These are phyloP conservation scores for Clivina fossor DNA, from an alignment of 2,888 invertebrate genomes.

Conservation along the genomic window DNA sequence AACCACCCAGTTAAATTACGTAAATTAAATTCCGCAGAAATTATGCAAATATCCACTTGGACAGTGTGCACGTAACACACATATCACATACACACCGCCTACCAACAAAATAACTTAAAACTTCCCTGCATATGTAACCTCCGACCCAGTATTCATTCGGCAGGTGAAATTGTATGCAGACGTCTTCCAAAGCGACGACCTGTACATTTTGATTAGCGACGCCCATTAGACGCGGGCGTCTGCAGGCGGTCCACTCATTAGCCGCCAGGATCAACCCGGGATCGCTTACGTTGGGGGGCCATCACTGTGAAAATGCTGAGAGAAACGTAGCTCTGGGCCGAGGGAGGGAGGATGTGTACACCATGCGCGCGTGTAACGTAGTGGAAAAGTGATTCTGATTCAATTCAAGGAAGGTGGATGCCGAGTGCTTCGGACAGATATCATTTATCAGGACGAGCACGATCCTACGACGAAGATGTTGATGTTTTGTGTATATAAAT, in stretches of 20 bases:
- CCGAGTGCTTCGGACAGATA: constrained; percentile 48
- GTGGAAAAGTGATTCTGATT: neutral
- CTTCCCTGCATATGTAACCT: no score
- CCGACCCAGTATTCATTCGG: constrained; percentile 7
- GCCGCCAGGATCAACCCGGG: constrained; percentile 36
- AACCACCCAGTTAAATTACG: no score
- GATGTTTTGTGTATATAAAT: no score
- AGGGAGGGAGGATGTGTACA: neutral
- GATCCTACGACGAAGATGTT: no score
- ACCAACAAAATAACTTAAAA: no score
- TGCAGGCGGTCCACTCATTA: constrained; percentile 45
- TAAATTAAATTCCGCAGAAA: no score
- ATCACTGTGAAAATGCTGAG: constrained; percentile 34
- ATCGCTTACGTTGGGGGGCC: constrained; percentile 47
- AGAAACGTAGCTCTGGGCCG: neutral
- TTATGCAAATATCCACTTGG: no score
- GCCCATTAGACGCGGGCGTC: constrained; percentile 19
- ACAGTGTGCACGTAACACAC: no score
- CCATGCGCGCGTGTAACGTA: neutral
- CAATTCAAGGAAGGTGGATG: no score
- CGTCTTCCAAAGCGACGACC: no score
- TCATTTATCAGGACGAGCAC: constrained; percentile 50
- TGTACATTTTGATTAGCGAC: constrained; percentile 28
- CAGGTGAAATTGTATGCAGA: constrained; percentile 9
- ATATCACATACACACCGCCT: neutral